Evolutionary conservation across 1,140 invertebrate genomes (phyloP).

Genomic region (Neotoxoptera formosana): DNA sequence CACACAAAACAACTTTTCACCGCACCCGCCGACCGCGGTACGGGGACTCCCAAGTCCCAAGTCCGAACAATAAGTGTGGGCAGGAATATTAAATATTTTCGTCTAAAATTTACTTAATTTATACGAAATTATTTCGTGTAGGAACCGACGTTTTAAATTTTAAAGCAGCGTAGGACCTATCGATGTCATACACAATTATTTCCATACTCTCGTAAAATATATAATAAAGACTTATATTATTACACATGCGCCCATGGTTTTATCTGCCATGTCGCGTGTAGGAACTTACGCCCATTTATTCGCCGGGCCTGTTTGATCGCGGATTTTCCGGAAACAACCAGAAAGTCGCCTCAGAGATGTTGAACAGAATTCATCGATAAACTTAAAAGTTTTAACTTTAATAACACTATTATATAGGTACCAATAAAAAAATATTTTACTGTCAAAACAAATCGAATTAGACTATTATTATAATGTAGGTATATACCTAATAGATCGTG

Average conservation of each 20-base stretch:
- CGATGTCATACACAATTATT: background rate
- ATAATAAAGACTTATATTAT: background rate
- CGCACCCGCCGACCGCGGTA: background rate
- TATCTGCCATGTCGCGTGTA: background rate
- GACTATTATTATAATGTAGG: background rate
- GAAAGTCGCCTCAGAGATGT: background rate
- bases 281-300: background rate
- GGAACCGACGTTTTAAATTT: background rate
- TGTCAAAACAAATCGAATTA: background rate
- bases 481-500: too few species aligned
- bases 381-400: background rate
- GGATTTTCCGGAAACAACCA: background rate
- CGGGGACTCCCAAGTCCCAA: too few species aligned
- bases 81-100: background rate
- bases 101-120: background rate
- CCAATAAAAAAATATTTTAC: too few species aligned
- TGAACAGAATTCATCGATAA: background rate
- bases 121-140: background rate
- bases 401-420: too few species aligned
- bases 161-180: background rate
- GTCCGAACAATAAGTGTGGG: background rate
- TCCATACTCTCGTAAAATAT: background rate
- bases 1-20: background rate
- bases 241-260: background rate
- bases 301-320: accelerated